These are phyloP conservation scores for Erebia palarica DNA, from an alignment of 2,888 invertebrate species.

Conservation along the genomic window DNA sequence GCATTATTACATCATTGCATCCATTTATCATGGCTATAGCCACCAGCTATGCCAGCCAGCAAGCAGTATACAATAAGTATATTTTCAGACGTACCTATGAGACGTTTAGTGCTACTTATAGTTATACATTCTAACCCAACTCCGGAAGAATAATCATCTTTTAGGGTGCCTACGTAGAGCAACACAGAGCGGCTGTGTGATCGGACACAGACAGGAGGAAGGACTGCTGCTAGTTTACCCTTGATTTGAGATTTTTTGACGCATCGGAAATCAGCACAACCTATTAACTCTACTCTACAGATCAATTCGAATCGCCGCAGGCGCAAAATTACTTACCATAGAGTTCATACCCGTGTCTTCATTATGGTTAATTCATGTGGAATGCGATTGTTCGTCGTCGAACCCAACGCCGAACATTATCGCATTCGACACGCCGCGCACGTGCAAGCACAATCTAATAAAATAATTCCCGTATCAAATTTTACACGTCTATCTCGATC, in stretches of 20 bases:
- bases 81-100: too few species aligned
- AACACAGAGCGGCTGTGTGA: too few species aligned
- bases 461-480: conserved; percentile 82
- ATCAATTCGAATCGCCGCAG: conserved; percentile 63
- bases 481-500: conserved; percentile 80
- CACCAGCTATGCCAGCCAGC: neutral
- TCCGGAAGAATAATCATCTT: too few species aligned
- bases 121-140: too few species aligned
- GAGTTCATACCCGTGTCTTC: conserved; percentile 67
- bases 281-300: conserved; percentile 34
- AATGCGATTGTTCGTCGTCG: conserved; percentile 76
- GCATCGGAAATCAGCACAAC: conserved; percentile 45
- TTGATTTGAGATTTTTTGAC: conserved; percentile 49
- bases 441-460: conserved; percentile 79
- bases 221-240: neutral
- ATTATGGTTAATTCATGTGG: conserved; percentile 78
- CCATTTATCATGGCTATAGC: neutral
- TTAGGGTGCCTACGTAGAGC: too few species aligned
- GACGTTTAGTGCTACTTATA: too few species aligned
- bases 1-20: conserved; percentile 31
- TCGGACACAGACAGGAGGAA: neutral
- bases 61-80: too few species aligned
- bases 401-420: conserved; percentile 70
- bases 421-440: conserved; percentile 80
- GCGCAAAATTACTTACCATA: conserved; percentile 50